These are phyloP conservation scores for Vanessa tameamea DNA, from an alignment of 1,140 invertebrate genomes.

Conservation along the genomic window DNA sequence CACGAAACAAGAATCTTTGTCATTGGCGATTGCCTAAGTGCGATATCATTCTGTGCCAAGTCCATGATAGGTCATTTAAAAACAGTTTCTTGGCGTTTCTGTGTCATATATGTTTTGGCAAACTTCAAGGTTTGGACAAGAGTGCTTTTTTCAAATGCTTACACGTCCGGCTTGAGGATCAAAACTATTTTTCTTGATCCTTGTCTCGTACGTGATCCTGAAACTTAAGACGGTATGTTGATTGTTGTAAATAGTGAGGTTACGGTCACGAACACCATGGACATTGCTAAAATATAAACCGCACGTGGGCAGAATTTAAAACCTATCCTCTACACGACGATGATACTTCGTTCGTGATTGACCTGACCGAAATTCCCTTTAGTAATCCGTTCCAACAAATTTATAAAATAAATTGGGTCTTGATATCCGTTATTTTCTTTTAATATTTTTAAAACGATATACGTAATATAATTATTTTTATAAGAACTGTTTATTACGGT, in stretches of 20 bases:
- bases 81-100: conserved; percentile 33
- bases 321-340: conserved; percentile 35
- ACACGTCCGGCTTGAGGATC: conserved; percentile 66
- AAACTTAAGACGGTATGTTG: conserved; percentile 51
- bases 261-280: conserved; percentile 61
- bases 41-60: conserved; percentile 19
- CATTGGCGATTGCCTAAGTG: conserved; percentile 24
- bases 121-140: conserved; percentile 54
- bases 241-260: conserved; percentile 39
- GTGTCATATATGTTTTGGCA: conserved; percentile 54
- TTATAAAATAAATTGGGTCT: conserved; percentile 1
- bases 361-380: conserved; percentile 39
- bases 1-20: conserved; percentile 35
- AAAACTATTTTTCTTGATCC: conserved; percentile 68
- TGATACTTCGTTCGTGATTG: conserved; percentile 34
- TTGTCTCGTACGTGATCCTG: conserved; percentile 66
- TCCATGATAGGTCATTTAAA: conserved; percentile 1
- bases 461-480: too few species aligned
- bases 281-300: conserved; percentile 59
- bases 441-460: background rate
- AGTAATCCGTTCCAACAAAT: conserved; percentile 29
- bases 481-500: too few species aligned
- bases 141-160: conserved; percentile 55
- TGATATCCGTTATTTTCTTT: background rate
- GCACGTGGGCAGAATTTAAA: conserved; percentile 49